phyloP scores from a whole-genome alignment of 2,888 invertebrate species.

The Eueremaeus valkanovi region DNA sequence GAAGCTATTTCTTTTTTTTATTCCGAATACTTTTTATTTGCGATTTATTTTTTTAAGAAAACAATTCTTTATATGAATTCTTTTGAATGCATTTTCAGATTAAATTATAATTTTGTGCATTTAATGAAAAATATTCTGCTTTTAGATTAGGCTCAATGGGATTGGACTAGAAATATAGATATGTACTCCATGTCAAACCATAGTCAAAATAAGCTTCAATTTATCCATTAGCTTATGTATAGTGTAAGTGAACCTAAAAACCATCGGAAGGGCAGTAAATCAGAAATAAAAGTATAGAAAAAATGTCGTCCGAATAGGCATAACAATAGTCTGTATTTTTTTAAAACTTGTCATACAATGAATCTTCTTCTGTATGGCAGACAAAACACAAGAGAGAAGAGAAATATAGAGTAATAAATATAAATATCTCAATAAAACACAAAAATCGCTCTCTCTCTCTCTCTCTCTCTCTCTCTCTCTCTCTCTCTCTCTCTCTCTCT shows the following conservation, averaged over 20 bases:
- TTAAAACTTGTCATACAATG: not conserved
- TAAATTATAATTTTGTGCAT: no score
- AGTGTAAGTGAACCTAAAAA: not conserved
- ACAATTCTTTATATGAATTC: no score
- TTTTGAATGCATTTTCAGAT: no score
- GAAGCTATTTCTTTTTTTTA: no score
- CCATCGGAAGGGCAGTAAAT: not conserved
- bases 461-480: no score
- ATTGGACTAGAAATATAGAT: not conserved
- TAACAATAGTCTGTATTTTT: not conserved
- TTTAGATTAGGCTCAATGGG: not conserved
- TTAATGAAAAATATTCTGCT: not conserved
- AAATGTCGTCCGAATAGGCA: not conserved
- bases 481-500: no score
- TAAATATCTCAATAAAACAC: no score
- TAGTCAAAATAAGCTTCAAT: slow-evolving; percentile 16
- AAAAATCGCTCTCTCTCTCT: no score
- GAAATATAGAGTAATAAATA: no score
- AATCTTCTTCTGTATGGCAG: not conserved
- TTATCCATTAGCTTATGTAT: not conserved
- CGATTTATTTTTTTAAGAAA: no score
- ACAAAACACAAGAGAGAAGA: no score
- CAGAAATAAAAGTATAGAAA: not conserved
- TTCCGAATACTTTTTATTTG: no score
- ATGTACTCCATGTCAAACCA: not conserved